These are phyloP conservation scores for Caenorhabditis virilis DNA, from an alignment of 2,888 invertebrate species.

Conservation along the genomic window DNA sequence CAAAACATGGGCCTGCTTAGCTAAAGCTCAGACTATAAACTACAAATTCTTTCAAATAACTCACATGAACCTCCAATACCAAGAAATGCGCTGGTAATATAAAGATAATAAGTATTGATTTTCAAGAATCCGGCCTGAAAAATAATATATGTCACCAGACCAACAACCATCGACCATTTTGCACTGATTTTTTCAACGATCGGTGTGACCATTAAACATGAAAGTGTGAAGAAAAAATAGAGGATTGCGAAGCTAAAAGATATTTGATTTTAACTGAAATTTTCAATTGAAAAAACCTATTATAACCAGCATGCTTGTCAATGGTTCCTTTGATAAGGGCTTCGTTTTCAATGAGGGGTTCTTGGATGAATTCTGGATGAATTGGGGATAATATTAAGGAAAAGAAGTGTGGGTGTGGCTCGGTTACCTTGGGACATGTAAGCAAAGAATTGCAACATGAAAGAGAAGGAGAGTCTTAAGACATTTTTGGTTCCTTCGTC, in stretches of 20 bases:
- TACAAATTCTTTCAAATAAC: too few relatives aligned
- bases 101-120: constrained; percentile 15
- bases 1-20: too few relatives aligned
- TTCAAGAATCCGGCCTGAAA: constrained; percentile 24
- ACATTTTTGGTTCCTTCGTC: constrained; percentile 26
- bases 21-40: too few relatives aligned
- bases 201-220: constrained; percentile 28
- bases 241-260: constrained; percentile 37
- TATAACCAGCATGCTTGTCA: constrained; percentile 32
- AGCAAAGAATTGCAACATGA: constrained; percentile 32
- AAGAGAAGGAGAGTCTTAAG: constrained; percentile 17
- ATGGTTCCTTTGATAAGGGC: constrained; percentile 8
- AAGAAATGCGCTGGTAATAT: constrained; percentile 14
- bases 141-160: constrained; percentile 11
- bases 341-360: constrained; percentile 28
- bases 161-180: constrained; percentile 36
- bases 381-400: background rate
- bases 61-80: constrained; percentile 33
- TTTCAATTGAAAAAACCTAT: constrained; percentile 10
- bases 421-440: constrained; percentile 31
- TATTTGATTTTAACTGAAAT: too few relatives aligned
- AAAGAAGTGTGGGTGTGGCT: background rate
- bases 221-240: constrained; percentile 35
- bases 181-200: constrained; percentile 23
- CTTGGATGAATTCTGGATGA: constrained; percentile 32